Percentiles rank a stretch among this genome's conserved stretches.
These are phyloP conservation scores for Phocoena phocoena DNA, from an alignment of 2,113 vertebrate genomes.

Conservation along the genomic window DNA sequence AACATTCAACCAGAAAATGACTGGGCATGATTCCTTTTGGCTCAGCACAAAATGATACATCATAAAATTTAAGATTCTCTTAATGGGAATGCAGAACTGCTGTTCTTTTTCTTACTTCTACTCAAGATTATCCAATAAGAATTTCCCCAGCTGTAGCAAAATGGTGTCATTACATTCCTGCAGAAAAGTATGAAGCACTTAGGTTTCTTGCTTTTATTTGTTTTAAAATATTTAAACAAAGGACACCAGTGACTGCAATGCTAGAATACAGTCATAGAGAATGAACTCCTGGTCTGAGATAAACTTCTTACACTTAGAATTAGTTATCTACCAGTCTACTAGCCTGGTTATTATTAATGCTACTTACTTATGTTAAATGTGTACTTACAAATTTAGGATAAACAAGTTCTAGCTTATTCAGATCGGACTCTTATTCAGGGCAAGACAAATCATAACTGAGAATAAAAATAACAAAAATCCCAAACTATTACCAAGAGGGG, in stretches of 20 bases:
- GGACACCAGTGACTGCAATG: background rate
- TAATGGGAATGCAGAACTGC: constrained; percentile 10
- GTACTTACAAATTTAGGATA: constrained; percentile 8
- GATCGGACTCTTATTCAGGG: background rate
- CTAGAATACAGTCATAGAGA: background rate
- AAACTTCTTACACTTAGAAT: background rate
- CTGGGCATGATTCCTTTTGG: background rate
- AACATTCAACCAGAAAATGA: constrained; percentile 56
- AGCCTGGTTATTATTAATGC: background rate
- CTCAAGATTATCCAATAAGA: constrained; percentile 31
- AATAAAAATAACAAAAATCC: constrained; percentile 28
- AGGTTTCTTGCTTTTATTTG: constrained; percentile 4
- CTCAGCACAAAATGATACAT: constrained; percentile 33
- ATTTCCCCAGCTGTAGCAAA: background rate
- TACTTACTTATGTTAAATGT: background rate
- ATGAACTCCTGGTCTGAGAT: background rate
- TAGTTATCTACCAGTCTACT: background rate
- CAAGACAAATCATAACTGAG: background rate
- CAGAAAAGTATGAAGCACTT: constrained; percentile 28
- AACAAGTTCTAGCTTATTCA: background rate
- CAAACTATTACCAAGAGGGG: background rate
- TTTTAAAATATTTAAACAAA: constrained; percentile 54
- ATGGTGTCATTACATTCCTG: background rate
- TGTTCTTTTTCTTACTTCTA: constrained; percentile 40
- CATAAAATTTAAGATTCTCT: constrained; percentile 45